phyloP scores from a whole-genome alignment of 2,113 vertebrate species.

The Tyto alba region DNA sequence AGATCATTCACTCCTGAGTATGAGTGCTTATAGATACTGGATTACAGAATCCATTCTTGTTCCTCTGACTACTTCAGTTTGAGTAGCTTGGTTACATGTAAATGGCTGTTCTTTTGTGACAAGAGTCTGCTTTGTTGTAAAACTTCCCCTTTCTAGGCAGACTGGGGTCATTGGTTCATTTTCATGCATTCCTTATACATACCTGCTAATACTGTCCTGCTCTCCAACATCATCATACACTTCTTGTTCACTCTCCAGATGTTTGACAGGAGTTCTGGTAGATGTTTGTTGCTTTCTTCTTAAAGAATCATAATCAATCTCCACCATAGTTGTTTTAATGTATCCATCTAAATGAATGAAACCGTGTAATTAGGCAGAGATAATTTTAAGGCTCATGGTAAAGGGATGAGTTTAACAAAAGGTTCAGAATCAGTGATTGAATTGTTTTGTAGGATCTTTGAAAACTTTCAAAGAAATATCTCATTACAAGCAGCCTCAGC shows the following conservation, averaged over 20 bases:
- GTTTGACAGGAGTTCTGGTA: background rate
- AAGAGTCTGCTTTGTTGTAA: background rate
- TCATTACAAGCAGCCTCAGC: background rate
- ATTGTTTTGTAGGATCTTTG: background rate
- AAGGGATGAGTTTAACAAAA: background rate
- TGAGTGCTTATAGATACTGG: background rate
- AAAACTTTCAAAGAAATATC: background rate
- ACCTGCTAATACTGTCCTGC: conserved; percentile 73
- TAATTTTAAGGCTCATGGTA: background rate
- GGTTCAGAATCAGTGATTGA: background rate
- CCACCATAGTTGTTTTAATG: conserved; percentile 85
- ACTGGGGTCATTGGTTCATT: background rate
- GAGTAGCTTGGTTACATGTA: background rate
- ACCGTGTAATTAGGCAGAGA: background rate
- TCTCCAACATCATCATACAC: conserved; percentile 86
- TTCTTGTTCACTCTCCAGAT: conserved; percentile 73
- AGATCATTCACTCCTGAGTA: background rate
- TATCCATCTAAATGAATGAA: conserved; percentile 82
- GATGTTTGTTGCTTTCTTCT: conserved; percentile 69
- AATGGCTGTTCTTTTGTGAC: background rate
- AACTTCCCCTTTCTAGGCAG: background rate
- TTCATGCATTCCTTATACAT: background rate
- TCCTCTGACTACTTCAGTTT: background rate
- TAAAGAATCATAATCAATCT: conserved; percentile 86
- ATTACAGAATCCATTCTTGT: background rate